Evolutionary conservation across 2,888 invertebrate species (phyloP), one percentile per base, ranked within the genome.

Genomic region (Drosophila colorata): DNA sequence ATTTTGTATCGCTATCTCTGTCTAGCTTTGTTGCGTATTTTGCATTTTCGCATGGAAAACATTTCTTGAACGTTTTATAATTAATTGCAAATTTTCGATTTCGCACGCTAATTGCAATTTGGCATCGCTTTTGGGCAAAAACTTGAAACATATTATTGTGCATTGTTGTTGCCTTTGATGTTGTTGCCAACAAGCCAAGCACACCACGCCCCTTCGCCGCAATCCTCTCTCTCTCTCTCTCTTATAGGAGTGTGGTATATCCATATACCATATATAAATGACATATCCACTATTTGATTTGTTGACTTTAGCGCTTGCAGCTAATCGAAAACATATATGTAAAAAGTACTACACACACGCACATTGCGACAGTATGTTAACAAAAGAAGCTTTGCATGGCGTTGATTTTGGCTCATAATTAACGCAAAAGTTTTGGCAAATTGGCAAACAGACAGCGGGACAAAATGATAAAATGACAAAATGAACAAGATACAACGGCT

Each of bases 401-500:
- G 83, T 69, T 82, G 77, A 86, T 88, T 87, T 83, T 64, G 81
- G 67, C 69, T 84, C 83, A 83, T 88, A 83, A 83, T 83, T 83
- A 83, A 88, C 89, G 87, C 82, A 87, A 69, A 81, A 84, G 48
- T 84, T 72, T 81, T 71, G 88, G 78, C 79, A 83, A 88, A 88
- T 88, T 83, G 83, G 78, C 87, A 87, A 84, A 87, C 66, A 79
- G 71, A 60, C 67, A 37, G 25, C 37, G 64, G 53, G 58, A 73
- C 61, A 56, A 48, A 68, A 56, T 63, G 61, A 66, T 41, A 59
- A 59, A 59, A 59, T 69, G 76, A 74, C 73, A 78, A 47, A 60
- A 68, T 67, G 64, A 71, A 86, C 69, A 64, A 66, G 41, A 53
- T 16, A 38, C 65, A 69, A 51, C 67, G 65, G 66, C 71, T 80